Evolutionary conservation across 2,113 vertebrate species (phyloP), one percentile per base, ranked within the genome.

Genomic region (Clarias gariepinus): DNA sequence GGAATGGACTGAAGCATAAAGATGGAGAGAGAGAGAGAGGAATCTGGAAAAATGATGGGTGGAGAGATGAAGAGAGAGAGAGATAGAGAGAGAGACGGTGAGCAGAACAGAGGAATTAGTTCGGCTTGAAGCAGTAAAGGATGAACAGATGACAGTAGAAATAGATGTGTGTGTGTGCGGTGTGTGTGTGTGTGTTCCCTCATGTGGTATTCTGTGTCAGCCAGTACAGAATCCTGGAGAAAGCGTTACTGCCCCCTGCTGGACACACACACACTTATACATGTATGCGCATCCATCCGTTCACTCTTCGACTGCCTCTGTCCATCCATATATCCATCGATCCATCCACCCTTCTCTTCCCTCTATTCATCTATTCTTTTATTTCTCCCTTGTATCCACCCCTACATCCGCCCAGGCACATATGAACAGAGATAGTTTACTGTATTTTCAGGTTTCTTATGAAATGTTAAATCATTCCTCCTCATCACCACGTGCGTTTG

Each of bases 1-100:
- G 13, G 57, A 58, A 93, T 92, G 41, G 74, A 81, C 12, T 12
- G 57, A 58, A 18, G 16, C 1, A 58, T 12, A 58, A 18, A 58
- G 57, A 68, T 8, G 13, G 11, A 68, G 64, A 68, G 60, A 9
- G 25, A 3, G 60, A 25, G 60, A 63, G 60, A 23, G 63, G 9
- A 8, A 12, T 7, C 10, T 25, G 28, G 63, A 28, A n/a, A 66
- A 5, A 30, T 47, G 28, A 6, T 10, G 11, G 23, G 2, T 21
- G 23, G 61, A 71, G 16, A 69, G 28, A 33, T 16, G 19, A 33
- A 10, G 28, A 69, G n/a, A n/a, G n/a, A n/a, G n/a, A 30, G 76
- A 78, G 60, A 47, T 11, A 36, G 83, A 74, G 69, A 73, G 36
- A 52, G 12, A 41, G 71, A 25, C 0, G 18, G 5, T 52, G 77